These are phyloP conservation scores for Prunella fulvescens DNA, from an alignment of 2,113 vertebrate species.

Conservation along the genomic window DNA sequence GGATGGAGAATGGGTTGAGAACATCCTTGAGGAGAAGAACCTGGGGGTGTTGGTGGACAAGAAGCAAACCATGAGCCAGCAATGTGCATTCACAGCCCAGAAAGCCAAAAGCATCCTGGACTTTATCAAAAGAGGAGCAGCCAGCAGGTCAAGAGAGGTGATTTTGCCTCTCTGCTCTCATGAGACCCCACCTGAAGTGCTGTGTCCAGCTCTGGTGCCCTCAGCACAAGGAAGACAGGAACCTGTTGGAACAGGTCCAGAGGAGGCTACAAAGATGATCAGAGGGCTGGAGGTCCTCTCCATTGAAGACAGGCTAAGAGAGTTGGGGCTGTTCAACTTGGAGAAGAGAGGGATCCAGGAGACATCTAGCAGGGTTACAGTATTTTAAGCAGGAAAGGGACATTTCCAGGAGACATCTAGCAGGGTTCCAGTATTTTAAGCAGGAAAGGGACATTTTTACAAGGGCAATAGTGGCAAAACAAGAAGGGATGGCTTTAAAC, in stretches of 20 bases:
- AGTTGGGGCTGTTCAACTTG: background rate
- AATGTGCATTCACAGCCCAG: background rate
- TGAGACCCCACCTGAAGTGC: background rate
- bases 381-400: background rate
- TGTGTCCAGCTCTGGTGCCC: background rate
- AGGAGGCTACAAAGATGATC: background rate
- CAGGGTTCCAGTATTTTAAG: background rate
- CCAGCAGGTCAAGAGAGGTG: background rate
- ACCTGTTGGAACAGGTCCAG: background rate
- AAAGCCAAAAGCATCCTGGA: background rate
- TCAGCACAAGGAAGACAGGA: background rate
- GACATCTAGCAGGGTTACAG: background rate
- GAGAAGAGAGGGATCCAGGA: background rate
- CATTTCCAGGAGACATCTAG: no score
- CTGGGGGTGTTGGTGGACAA: accelerated
- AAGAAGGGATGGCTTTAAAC: background rate
- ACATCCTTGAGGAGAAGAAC: background rate
- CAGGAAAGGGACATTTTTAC: background rate
- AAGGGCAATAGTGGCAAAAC: background rate
- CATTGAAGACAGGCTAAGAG: background rate
- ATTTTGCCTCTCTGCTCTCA: background rate
- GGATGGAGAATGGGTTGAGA: background rate
- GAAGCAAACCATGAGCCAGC: accelerated
- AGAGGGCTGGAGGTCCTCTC: background rate
- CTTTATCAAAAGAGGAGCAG: background rate